A percentile compares a stretch with the other conserved stretches of the same genome.
These are phyloP conservation scores for Lutraria rhynchaena DNA, from an alignment of 1,140 invertebrate species.

Conservation along the genomic window DNA sequence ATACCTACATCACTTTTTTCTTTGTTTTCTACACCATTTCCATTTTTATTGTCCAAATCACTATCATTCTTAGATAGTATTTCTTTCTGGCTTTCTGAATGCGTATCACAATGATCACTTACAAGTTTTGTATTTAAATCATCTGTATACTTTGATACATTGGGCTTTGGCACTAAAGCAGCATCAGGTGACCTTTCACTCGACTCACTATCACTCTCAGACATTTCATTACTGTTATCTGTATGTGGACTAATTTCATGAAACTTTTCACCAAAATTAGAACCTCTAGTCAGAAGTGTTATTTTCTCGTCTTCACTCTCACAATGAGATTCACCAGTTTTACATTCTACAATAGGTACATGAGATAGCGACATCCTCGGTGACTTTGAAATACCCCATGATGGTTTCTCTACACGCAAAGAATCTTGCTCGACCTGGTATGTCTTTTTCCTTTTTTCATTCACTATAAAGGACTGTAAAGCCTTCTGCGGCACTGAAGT, in stretches of 20 bases:
- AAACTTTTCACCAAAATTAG: slow-evolving; percentile 15
- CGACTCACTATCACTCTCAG: slow-evolving; percentile 16
- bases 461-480: slow-evolving; percentile 26
- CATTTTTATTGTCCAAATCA: not conserved
- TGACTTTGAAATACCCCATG: slow-evolving; percentile 16
- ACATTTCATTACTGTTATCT: slow-evolving; percentile 14
- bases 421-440: not conserved
- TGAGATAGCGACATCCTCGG: slow-evolving; percentile 30
- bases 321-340: slow-evolving; percentile 12
- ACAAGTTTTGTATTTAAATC: too few relatives aligned
- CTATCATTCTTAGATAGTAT: not conserved
- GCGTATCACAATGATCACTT: too few relatives aligned
- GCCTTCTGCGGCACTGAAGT: not conserved
- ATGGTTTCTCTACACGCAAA: slow-evolving; percentile 4
- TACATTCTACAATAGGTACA: slow-evolving; percentile 57
- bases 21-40: not conserved
- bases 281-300: not conserved
- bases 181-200: slow-evolving; percentile 1
- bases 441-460: not conserved
- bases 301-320: slow-evolving; percentile 28
- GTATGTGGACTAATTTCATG: not conserved
- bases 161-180: not conserved
- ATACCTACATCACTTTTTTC: not conserved
- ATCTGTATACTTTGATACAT: too few relatives aligned
- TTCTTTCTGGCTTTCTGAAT: too few relatives aligned